These are phyloP conservation scores for Microcebus griseorufus DNA, from an alignment of 2,113 vertebrate genomes.

Conservation along the genomic window DNA sequence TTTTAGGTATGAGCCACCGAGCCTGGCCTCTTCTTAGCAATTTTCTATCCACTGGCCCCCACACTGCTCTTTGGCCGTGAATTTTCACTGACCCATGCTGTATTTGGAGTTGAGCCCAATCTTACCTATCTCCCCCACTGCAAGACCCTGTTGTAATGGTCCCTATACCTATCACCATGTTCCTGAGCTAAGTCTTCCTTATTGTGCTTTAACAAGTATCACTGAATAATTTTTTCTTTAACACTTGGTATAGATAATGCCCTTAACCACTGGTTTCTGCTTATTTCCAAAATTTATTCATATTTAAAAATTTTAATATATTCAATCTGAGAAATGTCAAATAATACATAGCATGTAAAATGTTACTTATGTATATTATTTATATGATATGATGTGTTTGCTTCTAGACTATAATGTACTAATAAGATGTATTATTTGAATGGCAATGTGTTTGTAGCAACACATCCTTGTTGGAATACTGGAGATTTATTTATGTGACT, in stretches of 20 bases:
- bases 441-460: constrained; percentile 26
- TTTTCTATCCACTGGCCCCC: not conserved
- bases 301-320: not conserved
- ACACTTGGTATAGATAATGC: not conserved
- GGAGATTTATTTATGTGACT: constrained; percentile 45
- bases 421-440: constrained; percentile 28
- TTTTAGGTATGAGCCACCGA: no score
- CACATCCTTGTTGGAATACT: constrained; percentile 4
- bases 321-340: constrained; percentile 12
- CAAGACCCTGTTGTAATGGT: not conserved
- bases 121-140: not conserved
- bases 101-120: not conserved
- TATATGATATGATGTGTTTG: not conserved
- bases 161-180: not conserved
- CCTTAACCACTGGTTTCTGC: not conserved
- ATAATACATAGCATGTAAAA: not conserved
- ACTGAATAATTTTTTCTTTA: not conserved
- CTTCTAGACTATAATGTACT: constrained; percentile 40
- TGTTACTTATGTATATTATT: not conserved
- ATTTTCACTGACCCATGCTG: not conserved
- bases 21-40: not conserved
- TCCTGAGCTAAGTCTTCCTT: not conserved
- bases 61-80: not conserved
- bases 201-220: not conserved
- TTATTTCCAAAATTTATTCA: not conserved